Conservation (phyloP, 2,888 invertebrate species). For the Calameuta filiformis region DNA sequence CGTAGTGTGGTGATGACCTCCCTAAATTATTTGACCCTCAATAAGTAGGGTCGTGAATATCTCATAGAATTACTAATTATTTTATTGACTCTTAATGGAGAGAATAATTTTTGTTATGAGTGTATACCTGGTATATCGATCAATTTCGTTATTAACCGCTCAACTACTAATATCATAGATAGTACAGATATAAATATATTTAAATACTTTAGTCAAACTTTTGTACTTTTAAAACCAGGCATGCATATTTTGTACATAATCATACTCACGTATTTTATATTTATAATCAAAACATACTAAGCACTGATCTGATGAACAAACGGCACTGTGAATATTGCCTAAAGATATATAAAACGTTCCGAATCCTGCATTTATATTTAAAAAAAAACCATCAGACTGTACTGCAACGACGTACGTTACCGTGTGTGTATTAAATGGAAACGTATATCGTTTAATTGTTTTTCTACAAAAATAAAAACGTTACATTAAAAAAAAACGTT, state of each 20-base stretch:
- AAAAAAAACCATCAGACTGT: not conserved
- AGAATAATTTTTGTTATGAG: not conserved
- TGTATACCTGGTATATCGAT: not conserved
- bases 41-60: not conserved
- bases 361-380: not conserved
- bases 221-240: not conserved
- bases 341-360: not conserved
- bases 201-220: not conserved
- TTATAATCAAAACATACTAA: constrained; percentile 6
- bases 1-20: not conserved
- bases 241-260: constrained; percentile 1
- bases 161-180: not conserved
- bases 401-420: not conserved
- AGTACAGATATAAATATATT: not conserved
- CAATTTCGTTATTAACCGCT: not conserved
- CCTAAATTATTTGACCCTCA: not conserved
- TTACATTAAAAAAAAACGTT: not conserved
- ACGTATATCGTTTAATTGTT: not conserved
- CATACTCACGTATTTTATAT: not conserved
- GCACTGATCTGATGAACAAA: not conserved
- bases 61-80: not conserved
- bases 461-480: not conserved
- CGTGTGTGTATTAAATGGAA: not conserved
- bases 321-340: not conserved
- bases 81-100: not conserved